Percentiles rank a stretch among this genome's conserved stretches.
Conservation (phyloP, 2,797 vertebrate species). For the Onychomys arenicola region DNA sequence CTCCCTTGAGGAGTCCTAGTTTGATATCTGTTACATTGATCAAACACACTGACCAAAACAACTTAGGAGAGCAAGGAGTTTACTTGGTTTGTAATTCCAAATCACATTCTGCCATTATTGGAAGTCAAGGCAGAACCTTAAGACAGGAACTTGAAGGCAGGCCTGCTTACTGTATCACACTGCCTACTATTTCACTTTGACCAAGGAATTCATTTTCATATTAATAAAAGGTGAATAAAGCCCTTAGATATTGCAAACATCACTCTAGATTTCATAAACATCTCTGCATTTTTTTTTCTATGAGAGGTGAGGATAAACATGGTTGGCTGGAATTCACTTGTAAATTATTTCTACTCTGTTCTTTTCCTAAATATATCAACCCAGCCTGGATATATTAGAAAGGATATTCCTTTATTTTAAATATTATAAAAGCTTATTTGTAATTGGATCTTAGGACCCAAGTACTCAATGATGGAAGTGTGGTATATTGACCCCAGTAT, state of each 20-base stretch:
- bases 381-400: not conserved
- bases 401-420: not conserved
- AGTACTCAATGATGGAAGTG: not conserved
- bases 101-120: too few relatives aligned
- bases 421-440: not conserved
- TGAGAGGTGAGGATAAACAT: not conserved
- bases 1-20: not conserved
- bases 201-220: not conserved
- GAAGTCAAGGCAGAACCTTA: not conserved
- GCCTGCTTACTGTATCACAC: not conserved
- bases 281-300: not conserved
- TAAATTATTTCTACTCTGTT: not conserved
- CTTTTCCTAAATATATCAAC: not conserved
- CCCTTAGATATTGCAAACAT: not conserved
- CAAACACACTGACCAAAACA: not conserved
- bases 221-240: not conserved
- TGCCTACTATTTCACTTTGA: not conserved
- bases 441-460: not conserved
- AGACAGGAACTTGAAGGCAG: not conserved
- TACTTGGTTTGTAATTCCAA: not conserved
- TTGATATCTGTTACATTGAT: not conserved
- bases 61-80: not conserved
- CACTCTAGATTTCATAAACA: not conserved
- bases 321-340: not conserved
- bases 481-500: not conserved